Evolutionary conservation across 1,140 invertebrate genomes (phyloP).

Genomic region (Alviniconcha marisindica): DNA sequence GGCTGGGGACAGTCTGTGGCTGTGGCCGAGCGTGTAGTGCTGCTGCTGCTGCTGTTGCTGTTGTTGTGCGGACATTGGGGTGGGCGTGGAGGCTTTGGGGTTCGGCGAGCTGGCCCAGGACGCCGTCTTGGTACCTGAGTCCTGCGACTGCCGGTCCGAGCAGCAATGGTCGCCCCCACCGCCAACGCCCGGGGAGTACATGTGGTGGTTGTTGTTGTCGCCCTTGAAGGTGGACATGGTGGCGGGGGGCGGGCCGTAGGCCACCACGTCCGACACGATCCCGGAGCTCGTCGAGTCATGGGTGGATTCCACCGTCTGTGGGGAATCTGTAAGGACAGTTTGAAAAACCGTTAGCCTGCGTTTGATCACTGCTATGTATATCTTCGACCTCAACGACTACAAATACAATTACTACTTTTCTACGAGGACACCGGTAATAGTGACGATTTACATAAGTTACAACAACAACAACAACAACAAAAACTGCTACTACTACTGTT

Average conservation of each 20-base stretch:
- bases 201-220: conserved; percentile 42
- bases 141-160: conserved; percentile 27
- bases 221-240: conserved; percentile 68
- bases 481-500: no score
- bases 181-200: conserved; percentile 34
- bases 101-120: conserved; percentile 14
- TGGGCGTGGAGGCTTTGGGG: conserved; percentile 27
- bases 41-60: conserved; percentile 28
- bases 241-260: conserved; percentile 54
- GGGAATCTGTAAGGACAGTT: conserved; percentile 64
- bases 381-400: no score
- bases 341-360: no score
- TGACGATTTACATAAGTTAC: no score
- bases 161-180: conserved; percentile 12
- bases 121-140: conserved; percentile 26
- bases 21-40: conserved; percentile 18
- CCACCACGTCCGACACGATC: conserved; percentile 71
- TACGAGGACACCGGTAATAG: no score
- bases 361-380: no score
- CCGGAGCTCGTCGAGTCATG: conserved; percentile 74
- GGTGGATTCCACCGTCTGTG: conserved; percentile 61
- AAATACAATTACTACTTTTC: no score
- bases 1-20: conserved; percentile 38
- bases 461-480: no score
- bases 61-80: conserved; percentile 17